Conservation (phyloP, 2,888 invertebrate genomes). For the Drosophila antonietae region DNA sequence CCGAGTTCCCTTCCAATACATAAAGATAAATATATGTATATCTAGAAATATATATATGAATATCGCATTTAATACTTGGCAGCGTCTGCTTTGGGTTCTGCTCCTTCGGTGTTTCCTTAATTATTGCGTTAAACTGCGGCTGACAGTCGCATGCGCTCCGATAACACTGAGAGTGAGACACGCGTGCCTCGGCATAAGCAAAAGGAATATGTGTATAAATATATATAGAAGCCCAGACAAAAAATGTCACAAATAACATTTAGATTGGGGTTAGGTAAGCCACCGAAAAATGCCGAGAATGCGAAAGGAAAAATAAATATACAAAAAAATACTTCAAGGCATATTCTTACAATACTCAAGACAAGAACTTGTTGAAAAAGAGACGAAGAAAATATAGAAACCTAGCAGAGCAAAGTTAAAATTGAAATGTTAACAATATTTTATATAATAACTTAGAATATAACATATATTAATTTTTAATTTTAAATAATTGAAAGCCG, state of each 20-base stretch:
- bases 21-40: conserved; percentile 11
- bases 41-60: conserved; percentile 30
- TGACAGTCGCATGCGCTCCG: conserved; percentile 37
- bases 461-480: no score
- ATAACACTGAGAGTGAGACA: conserved; percentile 15
- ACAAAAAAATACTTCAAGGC: background rate
- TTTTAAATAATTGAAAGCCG: no score
- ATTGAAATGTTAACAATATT: background rate
- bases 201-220: conserved; percentile 5
- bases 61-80: conserved; percentile 21
- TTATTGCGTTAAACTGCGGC: conserved; percentile 48
- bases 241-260: conserved; percentile 18
- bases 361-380: background rate
- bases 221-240: conserved; percentile 1
- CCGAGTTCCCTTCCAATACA: conserved; percentile 26
- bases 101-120: conserved; percentile 35
- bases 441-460: background rate
- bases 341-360: background rate
- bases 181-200: conserved; percentile 43
- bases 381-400: background rate
- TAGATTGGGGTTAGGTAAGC: background rate
- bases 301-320: background rate
- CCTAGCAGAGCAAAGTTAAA: background rate
- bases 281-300: background rate
- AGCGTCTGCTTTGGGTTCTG: background rate